These are phyloP conservation scores for Pecten maximus DNA, from an alignment of 2,888 invertebrate genomes.

Conservation along the genomic window DNA sequence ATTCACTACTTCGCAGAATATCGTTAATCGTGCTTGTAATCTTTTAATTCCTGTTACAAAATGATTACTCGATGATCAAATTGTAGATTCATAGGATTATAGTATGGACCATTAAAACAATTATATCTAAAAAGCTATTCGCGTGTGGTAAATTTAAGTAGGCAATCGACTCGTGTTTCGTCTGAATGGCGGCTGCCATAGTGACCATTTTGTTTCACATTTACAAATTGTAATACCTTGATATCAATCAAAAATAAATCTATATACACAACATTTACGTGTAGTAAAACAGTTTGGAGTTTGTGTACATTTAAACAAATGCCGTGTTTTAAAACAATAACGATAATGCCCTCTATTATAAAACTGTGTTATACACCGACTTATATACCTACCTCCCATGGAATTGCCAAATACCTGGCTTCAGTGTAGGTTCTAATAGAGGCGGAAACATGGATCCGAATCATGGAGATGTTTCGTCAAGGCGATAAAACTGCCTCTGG, in stretches of 20 bases:
- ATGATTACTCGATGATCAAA: not conserved
- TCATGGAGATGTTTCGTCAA: conserved; percentile 29
- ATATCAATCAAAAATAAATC: not conserved
- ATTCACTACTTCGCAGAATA: not conserved
- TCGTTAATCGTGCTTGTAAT: not conserved
- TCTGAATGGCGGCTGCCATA: not conserved
- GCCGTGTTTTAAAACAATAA: too few relatives aligned
- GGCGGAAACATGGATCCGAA: conserved; percentile 62
- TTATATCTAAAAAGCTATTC: not conserved
- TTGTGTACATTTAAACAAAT: too few relatives aligned
- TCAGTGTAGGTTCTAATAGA: conserved; percentile 54
- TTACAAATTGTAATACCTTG: too few relatives aligned
- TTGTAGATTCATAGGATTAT: not conserved
- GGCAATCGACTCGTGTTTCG: not conserved
- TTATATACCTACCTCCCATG: conserved; percentile 61
- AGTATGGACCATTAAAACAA: not conserved
- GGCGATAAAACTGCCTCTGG: not conserved
- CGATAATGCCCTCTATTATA: not conserved
- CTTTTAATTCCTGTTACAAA: not conserved
- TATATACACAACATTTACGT: too few relatives aligned
- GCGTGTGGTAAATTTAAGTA: too few relatives aligned
- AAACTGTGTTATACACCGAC: not conserved
- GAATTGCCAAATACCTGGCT: conserved; percentile 62
- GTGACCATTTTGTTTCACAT: not conserved
- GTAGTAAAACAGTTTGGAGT: too few relatives aligned